Base-by-base conservation (phyloP, 1,140 invertebrate genomes). In the Saccostrea glomerata region DNA sequence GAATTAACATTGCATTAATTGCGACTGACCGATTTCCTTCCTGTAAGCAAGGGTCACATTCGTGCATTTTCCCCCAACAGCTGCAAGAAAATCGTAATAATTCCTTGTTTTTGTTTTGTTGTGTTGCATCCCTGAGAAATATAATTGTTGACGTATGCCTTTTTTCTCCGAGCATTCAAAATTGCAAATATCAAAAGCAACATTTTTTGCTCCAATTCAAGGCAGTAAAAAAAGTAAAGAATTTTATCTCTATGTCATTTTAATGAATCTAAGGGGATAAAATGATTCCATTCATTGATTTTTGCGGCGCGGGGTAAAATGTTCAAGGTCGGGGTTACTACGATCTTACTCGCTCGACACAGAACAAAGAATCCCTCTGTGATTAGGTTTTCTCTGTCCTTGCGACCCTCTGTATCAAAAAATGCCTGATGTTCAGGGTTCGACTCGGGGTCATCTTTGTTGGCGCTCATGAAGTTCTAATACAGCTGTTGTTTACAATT, bases 271-370 rank as follows among this genome's bases (percentile, higher is more conserved):
- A 63, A 63, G 17, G n/a, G n/a, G 5, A 63, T 11, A 77, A 36
- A 77, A 77, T 36, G 70, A 77, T 9, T 13, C 70, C 23, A 36
- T 77, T 77, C 70, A 77, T 36, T 77, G 70, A 77, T 77, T 77
- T 73, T 77, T 77, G 5, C 25, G 25, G 40, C 20, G 40, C 20
- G 82, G 82, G 82, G 82, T 84, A 84, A 84, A 84, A 84, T 56
- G 82, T 84, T 84, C 82, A 84, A 84, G 82, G 82, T 54, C n/a
- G 82, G 23, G 82, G 82, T 84, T 56, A 84, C 82, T 84, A 84
- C 30, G 82, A 56, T 54, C 82, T 55, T 55, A 55, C 55, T n/a
- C 40, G 30, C 70, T 13, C 30, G 25, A 17, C 70, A 36, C 70
- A 11, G 30, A 25, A 77, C 70, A 77, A 36, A 77, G 70, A 30